phyloP scores from a whole-genome alignment of 2,113 vertebrate genomes.

The Ammodytes dubius region DNA sequence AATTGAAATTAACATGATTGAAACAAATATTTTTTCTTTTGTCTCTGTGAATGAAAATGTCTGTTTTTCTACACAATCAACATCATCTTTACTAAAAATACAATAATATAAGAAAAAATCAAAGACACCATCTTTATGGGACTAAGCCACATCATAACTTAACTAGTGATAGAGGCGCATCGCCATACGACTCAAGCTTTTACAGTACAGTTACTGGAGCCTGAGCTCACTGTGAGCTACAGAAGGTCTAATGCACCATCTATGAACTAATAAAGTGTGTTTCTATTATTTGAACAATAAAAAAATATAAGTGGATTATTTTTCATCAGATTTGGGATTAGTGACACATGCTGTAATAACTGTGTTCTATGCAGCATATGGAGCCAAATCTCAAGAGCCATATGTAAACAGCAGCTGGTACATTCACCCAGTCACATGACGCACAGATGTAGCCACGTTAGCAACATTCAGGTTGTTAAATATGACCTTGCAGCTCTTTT shows the following conservation, averaged over 20 bases:
- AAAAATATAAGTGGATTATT: slow-evolving; percentile 27
- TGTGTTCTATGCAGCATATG: slow-evolving; percentile 36
- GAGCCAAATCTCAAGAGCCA: slow-evolving; percentile 31
- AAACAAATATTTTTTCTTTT: slow-evolving; percentile 17
- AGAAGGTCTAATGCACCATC: not conserved
- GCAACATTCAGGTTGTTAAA: not conserved
- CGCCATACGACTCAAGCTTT: not conserved
- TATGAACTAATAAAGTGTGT: not conserved
- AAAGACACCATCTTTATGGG: not conserved
- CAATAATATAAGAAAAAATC: slow-evolving; percentile 4
- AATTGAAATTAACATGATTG: slow-evolving; percentile 1
- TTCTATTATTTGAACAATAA: slow-evolving; percentile 6
- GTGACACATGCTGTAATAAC: slow-evolving; percentile 25
- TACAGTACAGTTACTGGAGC: not conserved
- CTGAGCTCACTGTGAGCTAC: slow-evolving; percentile 14
- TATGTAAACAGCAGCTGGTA: slow-evolving; percentile 40
- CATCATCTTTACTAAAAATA: not conserved
- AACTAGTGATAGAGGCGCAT: slow-evolving; percentile 2
- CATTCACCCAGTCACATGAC: not conserved
- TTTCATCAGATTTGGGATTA: slow-evolving; percentile 29
- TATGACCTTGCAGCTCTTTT: slow-evolving; percentile 1
- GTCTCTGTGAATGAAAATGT: slow-evolving; percentile 9
- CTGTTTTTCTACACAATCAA: not conserved
- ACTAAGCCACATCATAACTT: not conserved
- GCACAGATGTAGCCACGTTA: not conserved